These are phyloP conservation scores for Aplysina aerophoba DNA, from an alignment of 37 sponge, comb jelly and placozoan genomes.

Conservation along the genomic window DNA sequence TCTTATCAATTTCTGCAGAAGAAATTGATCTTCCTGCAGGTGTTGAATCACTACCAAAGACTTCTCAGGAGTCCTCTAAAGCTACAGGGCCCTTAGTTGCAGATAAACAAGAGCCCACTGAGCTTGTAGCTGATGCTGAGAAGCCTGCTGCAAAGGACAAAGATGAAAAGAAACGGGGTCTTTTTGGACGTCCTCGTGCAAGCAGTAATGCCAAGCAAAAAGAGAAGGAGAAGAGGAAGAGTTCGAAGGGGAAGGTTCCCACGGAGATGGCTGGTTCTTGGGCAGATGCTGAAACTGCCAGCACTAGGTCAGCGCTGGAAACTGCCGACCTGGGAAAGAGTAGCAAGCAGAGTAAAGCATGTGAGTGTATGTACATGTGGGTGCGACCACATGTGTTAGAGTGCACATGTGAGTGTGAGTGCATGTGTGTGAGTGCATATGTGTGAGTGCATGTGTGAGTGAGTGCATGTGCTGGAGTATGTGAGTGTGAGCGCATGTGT, in stretches of 20 bases:
- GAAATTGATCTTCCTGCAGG: neutral
- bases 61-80: neutral
- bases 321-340: slow-evolving; percentile 22
- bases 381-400: no score
- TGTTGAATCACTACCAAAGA: neutral
- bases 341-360: slow-evolving; percentile 25
- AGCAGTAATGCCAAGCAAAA: neutral
- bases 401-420: no score
- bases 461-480: no score
- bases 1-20: neutral
- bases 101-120: slow-evolving; percentile 29
- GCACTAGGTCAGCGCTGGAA: slow-evolving; percentile 29
- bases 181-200: neutral
- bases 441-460: no score
- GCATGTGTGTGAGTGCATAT: no score
- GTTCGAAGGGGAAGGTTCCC: neutral
- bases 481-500: no score
- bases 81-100: no score
- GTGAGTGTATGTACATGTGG: neutral
- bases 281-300: neutral
- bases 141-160: slow-evolving; percentile 10
- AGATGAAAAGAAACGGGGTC: neutral
- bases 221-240: neutral
- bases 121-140: no score
- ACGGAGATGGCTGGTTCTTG: neutral